Conservation (phyloP, 2,113 vertebrate genomes). For the Hassar affinis region DNA sequence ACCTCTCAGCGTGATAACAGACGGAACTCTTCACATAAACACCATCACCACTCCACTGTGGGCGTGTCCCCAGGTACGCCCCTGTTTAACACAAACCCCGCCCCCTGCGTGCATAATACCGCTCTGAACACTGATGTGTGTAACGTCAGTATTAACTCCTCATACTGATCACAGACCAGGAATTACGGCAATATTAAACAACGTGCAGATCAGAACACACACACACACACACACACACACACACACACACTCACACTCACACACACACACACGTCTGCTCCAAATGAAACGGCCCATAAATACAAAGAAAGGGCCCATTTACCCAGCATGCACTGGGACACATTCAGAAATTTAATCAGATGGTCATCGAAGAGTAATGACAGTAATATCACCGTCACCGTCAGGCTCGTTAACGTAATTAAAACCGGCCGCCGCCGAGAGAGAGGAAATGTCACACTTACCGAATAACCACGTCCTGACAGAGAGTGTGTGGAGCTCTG, state of each 20-base stretch:
- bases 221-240: no score
- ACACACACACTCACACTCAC: constrained; percentile 20
- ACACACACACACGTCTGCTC: constrained; percentile 38
- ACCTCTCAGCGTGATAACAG: neutral
- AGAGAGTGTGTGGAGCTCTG: constrained; percentile 79
- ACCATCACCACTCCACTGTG: neutral
- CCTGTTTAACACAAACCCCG: neutral
- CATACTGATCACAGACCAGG: neutral
- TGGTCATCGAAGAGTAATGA: constrained; percentile 74
- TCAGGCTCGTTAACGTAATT: constrained; percentile 80
- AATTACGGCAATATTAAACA: neutral
- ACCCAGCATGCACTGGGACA: constrained; percentile 68
- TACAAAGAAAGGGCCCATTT: constrained; percentile 61
- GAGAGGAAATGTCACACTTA: constrained; percentile 80
- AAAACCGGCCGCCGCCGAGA: constrained; percentile 73
- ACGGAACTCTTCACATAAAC: neutral
- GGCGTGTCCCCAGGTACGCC: neutral
- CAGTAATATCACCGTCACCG: constrained; percentile 75
- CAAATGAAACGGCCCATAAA: constrained; percentile 53
- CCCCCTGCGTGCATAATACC: neutral
- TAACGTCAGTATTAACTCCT: neutral
- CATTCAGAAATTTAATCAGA: constrained; percentile 77
- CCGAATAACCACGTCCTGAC: constrained; percentile 78
- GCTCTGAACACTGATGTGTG: neutral
- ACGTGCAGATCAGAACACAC: neutral